Percentiles rank a stretch among this genome's conserved stretches.
These are phyloP conservation scores for Tyrophagus putrescentiae DNA, from an alignment of 1,140 invertebrate species.

Conservation along the genomic window DNA sequence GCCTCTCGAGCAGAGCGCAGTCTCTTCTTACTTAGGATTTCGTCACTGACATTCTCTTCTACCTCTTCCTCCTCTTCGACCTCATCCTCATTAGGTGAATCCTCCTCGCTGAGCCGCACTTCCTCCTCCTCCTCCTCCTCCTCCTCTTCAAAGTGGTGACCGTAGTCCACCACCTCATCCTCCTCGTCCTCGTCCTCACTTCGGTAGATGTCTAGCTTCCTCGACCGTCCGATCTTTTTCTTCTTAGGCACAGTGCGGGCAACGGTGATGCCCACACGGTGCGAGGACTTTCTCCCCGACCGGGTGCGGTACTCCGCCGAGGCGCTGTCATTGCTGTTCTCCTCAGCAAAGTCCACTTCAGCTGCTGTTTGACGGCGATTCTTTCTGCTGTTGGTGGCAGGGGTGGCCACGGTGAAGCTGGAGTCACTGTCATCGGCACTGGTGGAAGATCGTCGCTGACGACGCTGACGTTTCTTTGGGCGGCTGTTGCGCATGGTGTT, in stretches of 20 bases:
- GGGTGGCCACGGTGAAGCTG: no score
- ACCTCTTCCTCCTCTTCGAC: conserved; percentile 25
- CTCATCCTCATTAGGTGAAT: conserved; percentile 5
- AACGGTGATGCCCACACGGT: not conserved
- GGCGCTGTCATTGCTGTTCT: no score
- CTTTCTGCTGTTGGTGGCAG: no score
- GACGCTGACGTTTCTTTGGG: no score
- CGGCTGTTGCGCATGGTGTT: no score
- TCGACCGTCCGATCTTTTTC: not conserved
- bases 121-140: conserved; percentile 17
- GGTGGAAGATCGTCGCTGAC: no score
- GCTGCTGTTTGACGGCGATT: no score
- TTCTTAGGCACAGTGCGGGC: no score
- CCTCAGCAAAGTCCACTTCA: no score
- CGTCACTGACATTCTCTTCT: conserved; percentile 34
- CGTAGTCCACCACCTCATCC: not conserved
- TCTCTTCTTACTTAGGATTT: conserved; percentile 29
- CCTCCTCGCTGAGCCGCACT: not conserved
- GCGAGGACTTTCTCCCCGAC: not conserved
- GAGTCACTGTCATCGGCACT: no score
- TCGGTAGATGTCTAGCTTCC: not conserved
- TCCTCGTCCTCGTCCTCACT: conserved; percentile 1
- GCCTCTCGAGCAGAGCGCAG: conserved; percentile 42
- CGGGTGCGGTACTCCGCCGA: conserved; percentile 12
- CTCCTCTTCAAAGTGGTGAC: conserved; percentile 12